Conservation (phyloP, 2,113 vertebrate genomes). For the Tragelaphus scriptus region DNA sequence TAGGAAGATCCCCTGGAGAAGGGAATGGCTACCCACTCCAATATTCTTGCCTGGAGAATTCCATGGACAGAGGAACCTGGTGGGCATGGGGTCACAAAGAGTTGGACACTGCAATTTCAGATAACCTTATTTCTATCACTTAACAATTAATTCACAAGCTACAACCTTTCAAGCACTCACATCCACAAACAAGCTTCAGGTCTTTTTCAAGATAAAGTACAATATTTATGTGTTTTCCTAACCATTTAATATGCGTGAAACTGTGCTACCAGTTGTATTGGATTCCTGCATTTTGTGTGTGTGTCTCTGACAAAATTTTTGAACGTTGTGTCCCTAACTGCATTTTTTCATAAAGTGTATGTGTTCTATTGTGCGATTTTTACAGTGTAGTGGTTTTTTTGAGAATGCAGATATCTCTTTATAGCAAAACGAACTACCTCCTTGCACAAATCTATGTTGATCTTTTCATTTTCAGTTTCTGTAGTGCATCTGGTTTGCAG, state of each 20-base stretch:
- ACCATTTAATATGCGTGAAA: background rate
- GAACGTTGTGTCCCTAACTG: background rate
- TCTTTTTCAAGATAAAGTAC: background rate
- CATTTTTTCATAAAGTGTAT: background rate
- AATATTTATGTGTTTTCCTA: background rate
- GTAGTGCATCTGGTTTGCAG: background rate
- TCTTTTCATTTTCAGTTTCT: slow-evolving; percentile 25
- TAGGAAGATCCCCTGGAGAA: background rate
- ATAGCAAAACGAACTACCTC: background rate
- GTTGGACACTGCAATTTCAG: background rate
- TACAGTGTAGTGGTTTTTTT: background rate
- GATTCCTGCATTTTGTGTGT: background rate
- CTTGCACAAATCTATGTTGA: background rate
- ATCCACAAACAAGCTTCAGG: background rate
- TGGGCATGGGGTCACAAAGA: background rate
- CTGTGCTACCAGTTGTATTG: background rate
- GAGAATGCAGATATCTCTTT: background rate
- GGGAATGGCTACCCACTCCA: background rate
- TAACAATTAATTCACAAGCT: background rate
- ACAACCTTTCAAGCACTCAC: background rate
- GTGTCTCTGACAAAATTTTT: background rate
- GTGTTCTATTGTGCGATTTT: background rate
- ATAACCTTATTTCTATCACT: background rate
- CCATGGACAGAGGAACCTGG: background rate
- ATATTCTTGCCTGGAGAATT: background rate